Base-by-base conservation (phyloP, 1,140 invertebrate species). In the Condylostylus longicornis region DNA sequence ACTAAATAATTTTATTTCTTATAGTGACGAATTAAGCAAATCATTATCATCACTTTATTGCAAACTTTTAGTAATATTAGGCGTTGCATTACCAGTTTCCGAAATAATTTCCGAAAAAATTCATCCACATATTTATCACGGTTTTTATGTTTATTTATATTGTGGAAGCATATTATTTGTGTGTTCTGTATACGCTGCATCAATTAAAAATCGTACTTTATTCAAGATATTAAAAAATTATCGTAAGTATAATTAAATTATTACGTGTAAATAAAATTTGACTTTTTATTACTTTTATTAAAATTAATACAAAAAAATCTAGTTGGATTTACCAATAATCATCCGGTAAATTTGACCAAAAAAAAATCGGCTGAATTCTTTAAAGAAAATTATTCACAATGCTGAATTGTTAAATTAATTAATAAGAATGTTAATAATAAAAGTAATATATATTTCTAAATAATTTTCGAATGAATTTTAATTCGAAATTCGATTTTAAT, bases 81-180 rank as follows among this genome's bases (percentile, higher is more conserved):
- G 79, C 5, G 71, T 79, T 32, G 71, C 71, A 22, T 65, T 75
- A 34, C 72, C 73, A 4, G 67, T 75, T 37, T 73, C 71, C 12
- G 72, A 75, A 47, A 71, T 72, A 31, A 71, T 77, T 31, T 72
- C 73, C 23, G 63, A 68, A 29, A 61, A 68, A 50, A 70, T 77
- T 23, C 70, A 69, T 8, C 62, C 66, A 6, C 66, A 65, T 40
- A 66, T 73, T 30, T 73, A 77, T 49, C 66, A 83, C 72, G 75
- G 75, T n/a, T 86, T 83, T 56, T 86, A 85, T 48, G 63, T 85
- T 0, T 87, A 82, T 52, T 62, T 87, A 29, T 86, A 85, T 53
- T 52, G 72, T 6, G 70, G 70, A 15, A 81, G 78, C 49, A 75
- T 87, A 12, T 41, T 69, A 3, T 87, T 86, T 58, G 70, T 87